Evolutionary conservation across 2,797 vertebrate genomes (phyloP).

Genomic region (Novumbra hubbsi): DNA sequence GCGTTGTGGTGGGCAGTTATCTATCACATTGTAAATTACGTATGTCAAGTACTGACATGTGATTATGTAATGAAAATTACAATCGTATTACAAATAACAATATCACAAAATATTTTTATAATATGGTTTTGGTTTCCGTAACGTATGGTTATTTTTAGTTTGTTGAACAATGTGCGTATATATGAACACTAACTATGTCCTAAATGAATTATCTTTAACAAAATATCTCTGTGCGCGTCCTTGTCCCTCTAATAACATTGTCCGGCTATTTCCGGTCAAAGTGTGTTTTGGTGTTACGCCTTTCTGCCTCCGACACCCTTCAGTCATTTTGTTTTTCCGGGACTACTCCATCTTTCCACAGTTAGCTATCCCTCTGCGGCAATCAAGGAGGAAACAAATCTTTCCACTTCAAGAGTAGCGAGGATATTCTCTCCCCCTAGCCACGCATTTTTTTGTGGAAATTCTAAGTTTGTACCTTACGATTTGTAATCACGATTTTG

Average conservation of each 20-base stretch:
- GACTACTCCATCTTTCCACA: constrained; percentile 45
- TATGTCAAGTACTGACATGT: too few relatives aligned
- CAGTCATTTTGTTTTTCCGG: constrained; percentile 49
- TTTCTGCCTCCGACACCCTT: constrained; percentile 26
- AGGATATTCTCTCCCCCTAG: constrained; percentile 1
- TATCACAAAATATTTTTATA: too few relatives aligned
- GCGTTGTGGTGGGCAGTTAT: too few relatives aligned
- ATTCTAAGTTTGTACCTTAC: neutral
- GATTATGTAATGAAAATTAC: too few relatives aligned
- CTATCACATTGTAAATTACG: too few relatives aligned
- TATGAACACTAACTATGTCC: too few relatives aligned
- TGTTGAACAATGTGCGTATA: neutral
- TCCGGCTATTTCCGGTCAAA: neutral
- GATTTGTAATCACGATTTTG: neutral
- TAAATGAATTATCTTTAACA: too few relatives aligned
- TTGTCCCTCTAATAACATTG: neutral
- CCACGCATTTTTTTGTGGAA: neutral
- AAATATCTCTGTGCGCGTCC: too few relatives aligned
- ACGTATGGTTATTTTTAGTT: too few relatives aligned
- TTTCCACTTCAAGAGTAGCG: constrained; percentile 12
- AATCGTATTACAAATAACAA: too few relatives aligned
- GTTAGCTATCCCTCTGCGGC: constrained; percentile 27
- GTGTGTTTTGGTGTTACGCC: constrained; percentile 27
- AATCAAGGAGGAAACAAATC: constrained; percentile 31
- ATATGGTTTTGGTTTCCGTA: too few relatives aligned